Evolutionary conservation across 2,888 invertebrate genomes (phyloP).

Genomic region (Carterocephalus palaemon): DNA sequence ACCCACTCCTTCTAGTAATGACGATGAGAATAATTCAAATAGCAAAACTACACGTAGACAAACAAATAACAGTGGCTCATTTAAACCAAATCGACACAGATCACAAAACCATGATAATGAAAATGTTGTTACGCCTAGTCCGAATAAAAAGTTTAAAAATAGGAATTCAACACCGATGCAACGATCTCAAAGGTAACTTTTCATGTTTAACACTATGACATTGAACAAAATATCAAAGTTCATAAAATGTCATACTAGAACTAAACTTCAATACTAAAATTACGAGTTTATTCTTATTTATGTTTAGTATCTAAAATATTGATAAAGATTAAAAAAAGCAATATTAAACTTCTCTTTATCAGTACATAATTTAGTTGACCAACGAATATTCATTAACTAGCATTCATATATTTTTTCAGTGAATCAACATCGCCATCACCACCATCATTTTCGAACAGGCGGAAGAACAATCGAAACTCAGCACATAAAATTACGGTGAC

Average conservation of each 20-base stretch:
- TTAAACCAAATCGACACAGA: conserved; percentile 77
- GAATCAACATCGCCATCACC: conserved; percentile 73
- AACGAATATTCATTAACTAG: conserved; percentile 78
- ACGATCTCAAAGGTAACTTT: conserved; percentile 59
- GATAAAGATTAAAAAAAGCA: too few species aligned
- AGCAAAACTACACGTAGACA: conserved; percentile 78
- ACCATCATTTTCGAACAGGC: conserved; percentile 74
- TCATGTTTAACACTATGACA: too few species aligned
- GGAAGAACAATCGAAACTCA: conserved; percentile 69
- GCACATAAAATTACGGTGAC: conserved; percentile 65
- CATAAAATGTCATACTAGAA: too few species aligned
- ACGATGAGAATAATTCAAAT: conserved; percentile 79
- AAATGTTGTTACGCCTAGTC: conserved; percentile 50
- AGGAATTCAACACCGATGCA: conserved; percentile 58
- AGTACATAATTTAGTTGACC: conserved; percentile 69
- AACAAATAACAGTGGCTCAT: conserved; percentile 64
- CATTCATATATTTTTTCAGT: conserved; percentile 83
- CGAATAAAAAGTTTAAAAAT: conserved; percentile 70
- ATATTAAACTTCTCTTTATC: conserved; percentile 62
- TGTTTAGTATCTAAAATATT: too few species aligned
- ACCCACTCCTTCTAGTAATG: conserved; percentile 80
- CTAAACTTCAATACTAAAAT: too few species aligned
- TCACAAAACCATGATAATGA: conserved; percentile 61
- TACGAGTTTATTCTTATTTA: too few species aligned
- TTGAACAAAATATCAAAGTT: too few species aligned